Conservation (phyloP, 2,888 invertebrate species). For the Venusia cambrica region DNA sequence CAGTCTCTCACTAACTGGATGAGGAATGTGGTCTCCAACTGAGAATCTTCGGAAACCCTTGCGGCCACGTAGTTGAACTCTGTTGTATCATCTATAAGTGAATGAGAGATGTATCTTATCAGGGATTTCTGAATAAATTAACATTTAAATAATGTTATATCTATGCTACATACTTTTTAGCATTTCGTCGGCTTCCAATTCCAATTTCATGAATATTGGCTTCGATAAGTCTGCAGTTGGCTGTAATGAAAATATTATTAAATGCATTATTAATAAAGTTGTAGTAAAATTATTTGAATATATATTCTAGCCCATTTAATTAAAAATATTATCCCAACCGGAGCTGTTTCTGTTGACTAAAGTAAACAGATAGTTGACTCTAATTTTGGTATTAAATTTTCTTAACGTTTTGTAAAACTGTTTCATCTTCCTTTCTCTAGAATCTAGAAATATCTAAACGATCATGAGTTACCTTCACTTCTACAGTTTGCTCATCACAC, state of each 20-base stretch:
- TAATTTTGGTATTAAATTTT: too few species aligned
- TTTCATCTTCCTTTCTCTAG: too few species aligned
- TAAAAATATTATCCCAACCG: too few species aligned
- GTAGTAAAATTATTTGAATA: too few species aligned
- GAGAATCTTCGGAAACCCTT: slow-evolving; percentile 55
- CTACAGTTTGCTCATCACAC: slow-evolving; percentile 60
- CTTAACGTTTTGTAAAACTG: too few species aligned
- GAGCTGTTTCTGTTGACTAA: too few species aligned
- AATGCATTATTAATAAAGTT: too few species aligned
- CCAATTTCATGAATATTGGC: slow-evolving; percentile 56
- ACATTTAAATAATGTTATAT: neutral
- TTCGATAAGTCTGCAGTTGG: slow-evolving; percentile 60
- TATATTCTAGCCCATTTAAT: too few species aligned
- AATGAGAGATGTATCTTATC: too few species aligned
- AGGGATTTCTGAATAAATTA: too few species aligned
- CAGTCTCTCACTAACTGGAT: slow-evolving; percentile 74
- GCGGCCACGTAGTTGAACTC: slow-evolving; percentile 42
- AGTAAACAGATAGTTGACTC: too few species aligned
- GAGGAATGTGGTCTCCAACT: slow-evolving; percentile 47
- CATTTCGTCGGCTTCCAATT: slow-evolving; percentile 42
- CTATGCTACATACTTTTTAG: slow-evolving; percentile 47
- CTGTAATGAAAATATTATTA: slow-evolving; percentile 45
- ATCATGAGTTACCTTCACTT: slow-evolving; percentile 59
- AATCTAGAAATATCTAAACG: too few species aligned
- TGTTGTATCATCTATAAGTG: slow-evolving; percentile 43